A percentile compares a stretch with the other conserved stretches of the same genome.
Conservation (phyloP, 2,113 vertebrate species). For the Myrmophylax atrothorax region DNA sequence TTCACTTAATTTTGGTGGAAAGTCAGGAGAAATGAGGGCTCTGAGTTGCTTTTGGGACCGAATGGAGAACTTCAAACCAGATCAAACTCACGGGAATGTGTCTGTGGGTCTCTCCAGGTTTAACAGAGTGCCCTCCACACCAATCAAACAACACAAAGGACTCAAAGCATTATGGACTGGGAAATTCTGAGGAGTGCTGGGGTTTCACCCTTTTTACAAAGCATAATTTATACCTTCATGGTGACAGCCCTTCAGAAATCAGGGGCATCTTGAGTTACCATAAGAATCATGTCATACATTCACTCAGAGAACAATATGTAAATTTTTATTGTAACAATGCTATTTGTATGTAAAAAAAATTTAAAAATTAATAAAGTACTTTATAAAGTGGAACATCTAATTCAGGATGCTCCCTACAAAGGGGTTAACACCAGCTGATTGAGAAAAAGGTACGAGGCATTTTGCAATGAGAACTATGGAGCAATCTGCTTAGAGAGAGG, state of each 20-base stretch:
- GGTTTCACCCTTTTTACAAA: neutral
- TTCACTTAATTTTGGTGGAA: neutral
- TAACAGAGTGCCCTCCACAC: neutral
- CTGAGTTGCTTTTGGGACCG: neutral
- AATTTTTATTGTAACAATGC: neutral
- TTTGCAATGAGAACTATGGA: conserved; percentile 16
- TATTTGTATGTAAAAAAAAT: neutral
- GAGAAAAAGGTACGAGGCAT: conserved; percentile 42
- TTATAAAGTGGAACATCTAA: neutral
- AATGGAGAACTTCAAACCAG: neutral
- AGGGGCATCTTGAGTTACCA: neutral
- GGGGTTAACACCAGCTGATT: neutral
- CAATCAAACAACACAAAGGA: neutral
- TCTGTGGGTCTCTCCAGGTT: neutral
- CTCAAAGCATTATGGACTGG: neutral
- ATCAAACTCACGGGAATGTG: neutral
- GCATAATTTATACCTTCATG: neutral
- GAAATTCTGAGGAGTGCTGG: neutral
- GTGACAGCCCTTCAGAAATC: neutral
- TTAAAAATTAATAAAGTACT: too few relatives aligned
- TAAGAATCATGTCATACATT: neutral
- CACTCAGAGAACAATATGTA: neutral
- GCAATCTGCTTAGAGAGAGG: neutral
- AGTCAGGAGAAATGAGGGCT: neutral
- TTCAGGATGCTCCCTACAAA: neutral